Evolutionary conservation across 2,797 vertebrate genomes (phyloP), one percentile per base, ranked within the genome.

Genomic region (Oreonectes daqikongensis): DNA sequence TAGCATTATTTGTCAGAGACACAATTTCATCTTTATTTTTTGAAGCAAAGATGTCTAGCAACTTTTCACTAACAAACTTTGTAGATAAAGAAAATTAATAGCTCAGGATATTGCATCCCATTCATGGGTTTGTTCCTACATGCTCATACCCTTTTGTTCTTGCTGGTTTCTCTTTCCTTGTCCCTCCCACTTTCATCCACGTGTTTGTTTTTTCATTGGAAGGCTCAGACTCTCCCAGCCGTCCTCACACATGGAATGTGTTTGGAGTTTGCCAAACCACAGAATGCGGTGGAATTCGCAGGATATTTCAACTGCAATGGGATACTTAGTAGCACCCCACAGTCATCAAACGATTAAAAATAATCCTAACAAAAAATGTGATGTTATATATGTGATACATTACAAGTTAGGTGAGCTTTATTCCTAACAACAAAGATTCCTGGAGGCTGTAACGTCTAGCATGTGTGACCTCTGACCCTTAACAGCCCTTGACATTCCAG

Each of bases 201-300:
- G 61, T 77, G 50, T 38, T 69, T 81, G 20, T 22, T 57, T 57
- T 66, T 35, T 80, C 50, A 28, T 28, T 57, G 38, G 66, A 75
- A 10, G 52, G 72, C 64, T 40, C 52, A 69, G 50, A 40, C 26
- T 50, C 46, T 70, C 50, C 76, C 38, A n/a, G 70, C 69, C 69
- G 66, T 69, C 57, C 72, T 70, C 50, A 80, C 66, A 80, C 63
- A 80, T 66, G 57, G 72, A 84, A 75, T 72, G 72, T 60, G 69
- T 65, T 74, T 15, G 8, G 57, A 52, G 44, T 79, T 67, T 72
- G 78, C 55, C 67, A 77, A 79, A 75, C 82, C 78, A 72, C 79
- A 82, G 59, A 61, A 60, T 44, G 63, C 10, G 1, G 40, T 77
- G 74, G 74, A 81, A 81, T 83, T 59, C 17, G 18, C 40, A 20